Evolutionary conservation across 2,888 invertebrate genomes (phyloP).

Genomic region (Cheilosia variabilis): DNA sequence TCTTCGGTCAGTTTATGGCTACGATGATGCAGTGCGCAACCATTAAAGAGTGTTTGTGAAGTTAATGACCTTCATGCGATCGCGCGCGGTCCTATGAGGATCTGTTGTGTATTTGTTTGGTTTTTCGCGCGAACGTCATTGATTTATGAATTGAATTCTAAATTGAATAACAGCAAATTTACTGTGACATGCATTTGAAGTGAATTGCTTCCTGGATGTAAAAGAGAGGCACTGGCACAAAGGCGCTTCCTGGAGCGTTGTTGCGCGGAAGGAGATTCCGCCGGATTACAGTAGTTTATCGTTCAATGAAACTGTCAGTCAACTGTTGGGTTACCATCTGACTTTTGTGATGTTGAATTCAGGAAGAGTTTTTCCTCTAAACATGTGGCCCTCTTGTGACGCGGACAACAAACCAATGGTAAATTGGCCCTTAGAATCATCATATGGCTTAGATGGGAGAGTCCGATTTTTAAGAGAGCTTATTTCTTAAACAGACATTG

Average conservation of each 20-base stretch:
- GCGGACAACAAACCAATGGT: too few relatives aligned
- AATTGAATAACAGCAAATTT: slow-evolving; percentile 71
- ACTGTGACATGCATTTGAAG: slow-evolving; percentile 71
- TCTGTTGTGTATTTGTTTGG: slow-evolving; percentile 27
- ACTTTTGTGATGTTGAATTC: too few relatives aligned
- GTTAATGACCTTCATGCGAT: slow-evolving; percentile 71
- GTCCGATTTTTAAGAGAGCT: too few relatives aligned
- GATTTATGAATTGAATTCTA: slow-evolving; percentile 71
- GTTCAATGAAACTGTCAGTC: slow-evolving; percentile 23
- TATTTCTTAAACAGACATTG: too few relatives aligned
- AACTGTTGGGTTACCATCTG: background rate
- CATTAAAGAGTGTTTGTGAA: slow-evolving; percentile 39
- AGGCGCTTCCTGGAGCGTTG: slow-evolving; percentile 37
- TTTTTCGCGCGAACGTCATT: slow-evolving; percentile 47
- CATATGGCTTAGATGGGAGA: too few relatives aligned
- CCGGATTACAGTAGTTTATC: background rate
- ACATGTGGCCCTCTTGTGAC: too few relatives aligned
- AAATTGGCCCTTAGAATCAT: too few relatives aligned
- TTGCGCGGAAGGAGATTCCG: background rate
- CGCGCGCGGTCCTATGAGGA: background rate
- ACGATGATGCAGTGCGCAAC: slow-evolving; percentile 32
- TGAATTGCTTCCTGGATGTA: slow-evolving; percentile 68
- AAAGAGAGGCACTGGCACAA: slow-evolving; percentile 10
- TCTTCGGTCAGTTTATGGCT: slow-evolving; percentile 53
- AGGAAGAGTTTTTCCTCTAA: too few relatives aligned